These are phyloP conservation scores for Beris chalybata DNA, from an alignment of 2,888 invertebrate species.

Conservation along the genomic window DNA sequence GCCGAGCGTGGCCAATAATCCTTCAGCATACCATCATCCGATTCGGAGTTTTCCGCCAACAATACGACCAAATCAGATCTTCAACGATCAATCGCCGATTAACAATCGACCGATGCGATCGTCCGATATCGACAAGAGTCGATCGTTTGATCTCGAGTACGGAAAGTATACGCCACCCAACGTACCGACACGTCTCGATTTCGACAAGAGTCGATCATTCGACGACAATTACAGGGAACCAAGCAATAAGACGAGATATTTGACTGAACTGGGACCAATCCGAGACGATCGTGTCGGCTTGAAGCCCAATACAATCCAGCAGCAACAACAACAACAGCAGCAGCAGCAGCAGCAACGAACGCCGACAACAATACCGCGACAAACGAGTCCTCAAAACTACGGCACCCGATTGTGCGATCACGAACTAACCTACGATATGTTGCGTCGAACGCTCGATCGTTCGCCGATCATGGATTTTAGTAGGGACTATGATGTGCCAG, in stretches of 20 bases:
- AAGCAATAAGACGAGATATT: constrained; percentile 46
- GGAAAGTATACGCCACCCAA: constrained; percentile 47
- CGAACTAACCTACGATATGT: constrained; percentile 54
- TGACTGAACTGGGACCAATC: constrained; percentile 44
- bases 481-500: constrained; percentile 50
- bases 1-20: neutral
- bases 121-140: constrained; percentile 53
- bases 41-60: constrained; percentile 47
- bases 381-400: constrained; percentile 54
- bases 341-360: neutral
- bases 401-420: constrained; percentile 55
- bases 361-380: constrained; percentile 40
- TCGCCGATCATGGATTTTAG: constrained; percentile 54
- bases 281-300: constrained; percentile 23
- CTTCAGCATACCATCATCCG: constrained; percentile 33
- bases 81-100: neutral
- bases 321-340: neutral
- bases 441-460: constrained; percentile 50
- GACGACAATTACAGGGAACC: constrained; percentile 54
- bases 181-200: constrained; percentile 48
- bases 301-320: constrained; percentile 23
- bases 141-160: constrained; percentile 55
- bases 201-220: constrained; percentile 55
- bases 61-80: constrained; percentile 46
- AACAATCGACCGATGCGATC: constrained; percentile 38